phyloP scores from a whole-genome alignment of 1,140 invertebrate species.

The Bombus confusus region DNA sequence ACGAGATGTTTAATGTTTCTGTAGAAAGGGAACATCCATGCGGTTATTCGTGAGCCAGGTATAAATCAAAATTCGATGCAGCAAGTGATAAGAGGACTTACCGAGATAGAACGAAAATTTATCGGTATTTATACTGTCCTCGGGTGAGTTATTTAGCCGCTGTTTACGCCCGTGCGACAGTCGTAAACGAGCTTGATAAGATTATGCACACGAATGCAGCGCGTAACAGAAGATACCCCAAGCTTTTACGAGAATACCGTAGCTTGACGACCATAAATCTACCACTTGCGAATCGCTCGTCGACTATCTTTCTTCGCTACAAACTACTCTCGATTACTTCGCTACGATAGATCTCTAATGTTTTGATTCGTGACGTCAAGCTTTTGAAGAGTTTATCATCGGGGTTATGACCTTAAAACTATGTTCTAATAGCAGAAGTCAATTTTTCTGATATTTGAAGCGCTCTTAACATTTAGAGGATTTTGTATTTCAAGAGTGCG shows the following conservation, averaged over 20 bases:
- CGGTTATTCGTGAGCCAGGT: not conserved
- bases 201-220: constrained; percentile 49
- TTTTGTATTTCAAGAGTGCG: too few relatives aligned
- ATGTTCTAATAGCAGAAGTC: too few relatives aligned
- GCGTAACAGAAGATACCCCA: constrained; percentile 45
- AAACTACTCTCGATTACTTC: constrained; percentile 45
- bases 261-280: constrained; percentile 72
- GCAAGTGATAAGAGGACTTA: constrained; percentile 7
- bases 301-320: constrained; percentile 69
- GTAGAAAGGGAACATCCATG: too few relatives aligned
- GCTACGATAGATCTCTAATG: not conserved
- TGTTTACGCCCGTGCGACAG: constrained; percentile 53
- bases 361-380: not conserved
- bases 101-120: constrained; percentile 47
- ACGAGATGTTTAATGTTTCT: not conserved
- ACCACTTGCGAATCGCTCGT: constrained; percentile 63
- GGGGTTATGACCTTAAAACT: too few relatives aligned
- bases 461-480: too few relatives aligned
- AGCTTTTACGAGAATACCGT: constrained; percentile 54
- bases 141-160: constrained; percentile 19
- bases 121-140: constrained; percentile 45
- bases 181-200: constrained; percentile 62
- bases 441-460: not conserved
- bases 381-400: not conserved
- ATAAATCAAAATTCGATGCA: constrained; percentile 34